Conservation (phyloP, 1,140 invertebrate genomes). For the Rhysida immarginata region DNA sequence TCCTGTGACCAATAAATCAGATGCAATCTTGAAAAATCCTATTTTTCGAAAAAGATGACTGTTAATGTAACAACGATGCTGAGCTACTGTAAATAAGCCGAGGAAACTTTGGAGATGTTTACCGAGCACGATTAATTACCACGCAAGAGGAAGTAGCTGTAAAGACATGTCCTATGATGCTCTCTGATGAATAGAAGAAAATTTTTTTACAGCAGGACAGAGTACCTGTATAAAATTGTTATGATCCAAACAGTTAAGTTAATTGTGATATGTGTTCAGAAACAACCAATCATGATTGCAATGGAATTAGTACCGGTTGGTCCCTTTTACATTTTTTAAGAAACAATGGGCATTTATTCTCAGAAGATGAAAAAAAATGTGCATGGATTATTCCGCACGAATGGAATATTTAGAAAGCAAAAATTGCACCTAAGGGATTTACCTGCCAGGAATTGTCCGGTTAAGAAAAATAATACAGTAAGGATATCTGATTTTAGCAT, state of each 20-base stretch:
- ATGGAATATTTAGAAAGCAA: constrained; percentile 93
- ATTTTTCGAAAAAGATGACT: too few relatives aligned
- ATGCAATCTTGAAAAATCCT: too few relatives aligned
- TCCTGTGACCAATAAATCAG: too few relatives aligned
- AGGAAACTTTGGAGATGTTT: constrained; percentile 97
- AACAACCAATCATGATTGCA: constrained; percentile 97
- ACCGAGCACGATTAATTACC: constrained; percentile 69
- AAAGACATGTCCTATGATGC: constrained; percentile 83
- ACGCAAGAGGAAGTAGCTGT: constrained; percentile 78
- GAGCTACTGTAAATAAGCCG: too few relatives aligned
- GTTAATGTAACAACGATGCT: too few relatives aligned
- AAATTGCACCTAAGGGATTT: constrained; percentile 87
- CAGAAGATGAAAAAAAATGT: constrained; percentile 67
- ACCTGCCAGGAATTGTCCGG: constrained; percentile 85
- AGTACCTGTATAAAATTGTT: constrained; percentile 90
- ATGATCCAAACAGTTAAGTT: constrained; percentile 88
- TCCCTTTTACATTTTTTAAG: constrained; percentile 74
- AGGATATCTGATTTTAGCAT: constrained; percentile 98
- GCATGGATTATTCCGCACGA: constrained; percentile 78
- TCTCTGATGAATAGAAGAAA: constrained; percentile 88
- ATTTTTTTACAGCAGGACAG: constrained; percentile 91
- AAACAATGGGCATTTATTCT: constrained; percentile 50
- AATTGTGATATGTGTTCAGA: constrained; percentile 95
- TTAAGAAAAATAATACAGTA: constrained; percentile 67
- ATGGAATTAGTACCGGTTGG: constrained; percentile 91